Conservation (phyloP, 1,140 invertebrate genomes). For the Paramacrobiotus metropolitanus region DNA sequence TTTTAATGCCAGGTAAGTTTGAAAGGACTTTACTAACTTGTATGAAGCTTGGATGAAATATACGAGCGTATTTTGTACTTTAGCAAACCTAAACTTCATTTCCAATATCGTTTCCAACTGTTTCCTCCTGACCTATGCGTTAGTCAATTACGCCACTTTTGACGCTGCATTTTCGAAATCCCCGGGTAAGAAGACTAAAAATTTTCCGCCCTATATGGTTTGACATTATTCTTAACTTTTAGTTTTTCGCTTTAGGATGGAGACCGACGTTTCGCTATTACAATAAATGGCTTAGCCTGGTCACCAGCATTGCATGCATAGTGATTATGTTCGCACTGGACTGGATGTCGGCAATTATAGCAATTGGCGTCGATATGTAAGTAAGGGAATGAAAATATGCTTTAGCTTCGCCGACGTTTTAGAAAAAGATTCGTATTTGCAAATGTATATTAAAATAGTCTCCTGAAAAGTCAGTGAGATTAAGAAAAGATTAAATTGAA, state of each 20-base stretch:
- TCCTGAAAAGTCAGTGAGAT: too few species aligned
- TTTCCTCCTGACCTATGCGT: conserved; percentile 76
- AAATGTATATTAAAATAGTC: too few species aligned
- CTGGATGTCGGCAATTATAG: conserved; percentile 67
- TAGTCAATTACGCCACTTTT: conserved; percentile 91
- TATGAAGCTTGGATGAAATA: too few species aligned
- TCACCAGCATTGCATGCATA: conserved; percentile 64
- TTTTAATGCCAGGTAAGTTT: conserved; percentile 62
- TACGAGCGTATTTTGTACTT: conserved; percentile 1
- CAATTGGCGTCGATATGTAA: conserved; percentile 55
- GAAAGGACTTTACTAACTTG: too few species aligned
- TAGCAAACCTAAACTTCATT: conserved; percentile 43
- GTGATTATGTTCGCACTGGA: conserved; percentile 84
- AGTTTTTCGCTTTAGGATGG: conserved; percentile 24
- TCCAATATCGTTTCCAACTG: conserved; percentile 87
- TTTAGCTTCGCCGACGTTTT: too few species aligned
- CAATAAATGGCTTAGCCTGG: conserved; percentile 71
- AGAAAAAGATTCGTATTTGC: too few species aligned
- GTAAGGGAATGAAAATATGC: too few species aligned
- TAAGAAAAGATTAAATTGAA: too few species aligned
- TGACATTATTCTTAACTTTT: conserved; percentile 3
- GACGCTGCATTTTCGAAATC: conserved; percentile 44
- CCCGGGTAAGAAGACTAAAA: conserved; percentile 19
- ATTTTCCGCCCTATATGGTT: neutral
- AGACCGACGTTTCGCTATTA: conserved; percentile 50